Percentiles rank a stretch among this genome's conserved stretches.
Conservation (phyloP, 2,888 invertebrate species). For the Pomacea canaliculata region DNA sequence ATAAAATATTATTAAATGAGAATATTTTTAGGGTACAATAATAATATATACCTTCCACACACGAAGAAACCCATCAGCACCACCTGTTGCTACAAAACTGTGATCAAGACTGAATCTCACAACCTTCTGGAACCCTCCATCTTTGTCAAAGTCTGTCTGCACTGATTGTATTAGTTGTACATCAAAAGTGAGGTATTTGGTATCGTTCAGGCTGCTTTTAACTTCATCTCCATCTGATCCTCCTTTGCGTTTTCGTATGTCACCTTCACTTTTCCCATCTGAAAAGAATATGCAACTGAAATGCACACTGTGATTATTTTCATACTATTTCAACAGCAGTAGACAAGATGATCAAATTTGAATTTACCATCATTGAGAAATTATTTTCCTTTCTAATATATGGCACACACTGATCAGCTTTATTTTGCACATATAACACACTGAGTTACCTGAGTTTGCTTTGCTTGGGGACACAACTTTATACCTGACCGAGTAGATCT, state of each 20-base stretch:
- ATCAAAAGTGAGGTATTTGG: constrained; percentile 67
- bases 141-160: constrained; percentile 70
- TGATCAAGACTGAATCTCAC: constrained; percentile 84
- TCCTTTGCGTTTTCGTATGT: constrained; percentile 42
- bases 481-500: constrained; percentile 61
- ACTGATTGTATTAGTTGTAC: constrained; percentile 62
- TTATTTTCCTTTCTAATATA: too few relatives aligned
- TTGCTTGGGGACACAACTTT: constrained; percentile 58
- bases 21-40: not conserved
- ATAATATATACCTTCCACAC: constrained; percentile 78
- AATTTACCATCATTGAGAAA: too few relatives aligned
- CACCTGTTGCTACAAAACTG: constrained; percentile 89
- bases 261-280: constrained; percentile 19
- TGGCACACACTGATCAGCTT: too few relatives aligned
- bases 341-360: too few relatives aligned
- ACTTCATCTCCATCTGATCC: constrained; percentile 16
- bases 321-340: too few relatives aligned
- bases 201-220: constrained; percentile 21
- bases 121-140: constrained; percentile 88
- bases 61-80: constrained; percentile 87
- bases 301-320: not conserved
- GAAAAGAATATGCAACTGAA: not conserved
- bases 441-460: constrained; percentile 17
- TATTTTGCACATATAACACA: too few relatives aligned
- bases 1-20: too few relatives aligned